A percentile compares a stretch with the other conserved stretches of the same genome.
Evolutionary conservation across 2,888 invertebrate genomes (phyloP).

Genomic region (Zaprionus bogoriensis): DNA sequence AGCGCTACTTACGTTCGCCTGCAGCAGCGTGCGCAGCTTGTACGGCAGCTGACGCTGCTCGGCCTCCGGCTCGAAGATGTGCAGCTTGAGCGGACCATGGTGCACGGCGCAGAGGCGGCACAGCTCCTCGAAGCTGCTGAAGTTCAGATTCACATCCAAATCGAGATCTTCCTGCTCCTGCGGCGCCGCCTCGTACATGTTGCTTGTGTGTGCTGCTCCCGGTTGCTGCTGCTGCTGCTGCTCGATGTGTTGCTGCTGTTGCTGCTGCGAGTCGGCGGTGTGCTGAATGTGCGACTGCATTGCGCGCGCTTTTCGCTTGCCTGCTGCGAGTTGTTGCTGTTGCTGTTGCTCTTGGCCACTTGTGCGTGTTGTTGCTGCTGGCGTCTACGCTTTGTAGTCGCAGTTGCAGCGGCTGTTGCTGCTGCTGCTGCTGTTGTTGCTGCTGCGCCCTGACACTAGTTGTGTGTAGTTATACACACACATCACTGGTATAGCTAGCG

Average conservation of each 20-base stretch:
- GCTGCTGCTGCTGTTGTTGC: slow-evolving; percentile 1
- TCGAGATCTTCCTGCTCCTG: slow-evolving; percentile 52
- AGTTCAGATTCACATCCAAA: slow-evolving; percentile 85
- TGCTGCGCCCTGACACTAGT: neutral
- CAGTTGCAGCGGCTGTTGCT: neutral
- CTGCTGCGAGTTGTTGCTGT: neutral
- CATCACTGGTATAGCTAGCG: neutral
- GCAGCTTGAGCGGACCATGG: slow-evolving; percentile 87
- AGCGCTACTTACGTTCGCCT: slow-evolving; percentile 86
- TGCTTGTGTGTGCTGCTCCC: slow-evolving; percentile 56
- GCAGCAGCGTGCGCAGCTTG: slow-evolving; percentile 88
- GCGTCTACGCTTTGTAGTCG: neutral
- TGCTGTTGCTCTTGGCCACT: neutral
- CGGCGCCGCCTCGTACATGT: slow-evolving; percentile 18
- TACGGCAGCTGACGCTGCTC: slow-evolving; percentile 88
- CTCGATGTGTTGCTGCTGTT: slow-evolving; percentile 54
- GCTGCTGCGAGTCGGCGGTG: slow-evolving; percentile 42
- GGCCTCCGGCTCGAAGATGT: slow-evolving; percentile 89
- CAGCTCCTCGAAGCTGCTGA: slow-evolving; percentile 87
- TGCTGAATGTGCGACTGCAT: slow-evolving; percentile 40
- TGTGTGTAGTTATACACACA: slow-evolving; percentile 18
- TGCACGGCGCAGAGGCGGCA: slow-evolving; percentile 88
- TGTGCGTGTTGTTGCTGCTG: neutral
- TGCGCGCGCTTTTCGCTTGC: slow-evolving; percentile 25
- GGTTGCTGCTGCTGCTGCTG: slow-evolving; percentile 66